phyloP scores from a whole-genome alignment of 1,140 invertebrate species.

The Apis cerana region DNA sequence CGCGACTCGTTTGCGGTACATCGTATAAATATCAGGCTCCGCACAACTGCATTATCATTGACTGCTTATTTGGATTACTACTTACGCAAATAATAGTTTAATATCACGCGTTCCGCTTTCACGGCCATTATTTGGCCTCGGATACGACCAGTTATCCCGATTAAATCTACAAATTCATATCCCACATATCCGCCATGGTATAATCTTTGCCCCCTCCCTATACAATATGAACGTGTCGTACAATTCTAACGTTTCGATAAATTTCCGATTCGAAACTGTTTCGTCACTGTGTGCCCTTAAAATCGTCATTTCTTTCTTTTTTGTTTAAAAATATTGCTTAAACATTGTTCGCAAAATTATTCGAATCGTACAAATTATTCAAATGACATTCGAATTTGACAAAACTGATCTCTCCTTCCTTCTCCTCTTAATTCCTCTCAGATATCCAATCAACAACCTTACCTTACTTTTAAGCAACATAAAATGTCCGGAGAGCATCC shows the following conservation, averaged over 20 bases:
- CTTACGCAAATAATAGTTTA: slow-evolving; percentile 50
- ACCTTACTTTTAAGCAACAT: not conserved
- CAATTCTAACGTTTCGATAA: not conserved
- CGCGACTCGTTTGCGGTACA: slow-evolving; percentile 21
- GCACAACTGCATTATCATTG: slow-evolving; percentile 43
- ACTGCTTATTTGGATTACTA: slow-evolving; percentile 48
- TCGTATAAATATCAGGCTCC: slow-evolving; percentile 38
- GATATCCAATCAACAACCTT: too few relatives aligned
- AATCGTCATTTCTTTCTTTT: too few relatives aligned
- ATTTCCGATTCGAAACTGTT: not conserved
- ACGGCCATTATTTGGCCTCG: slow-evolving; percentile 44
- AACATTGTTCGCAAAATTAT: too few relatives aligned
- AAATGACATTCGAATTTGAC: too few relatives aligned
- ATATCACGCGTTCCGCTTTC: slow-evolving; percentile 27
- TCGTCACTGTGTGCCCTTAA: not conserved
- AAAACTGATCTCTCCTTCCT: too few relatives aligned
- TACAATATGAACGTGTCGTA: not conserved
- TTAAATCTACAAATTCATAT: slow-evolving; percentile 36
- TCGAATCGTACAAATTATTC: too few relatives aligned
- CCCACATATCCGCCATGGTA: not conserved
- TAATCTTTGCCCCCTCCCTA: not conserved
- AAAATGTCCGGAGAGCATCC: not conserved
- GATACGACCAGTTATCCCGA: slow-evolving; percentile 14
- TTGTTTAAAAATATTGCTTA: too few relatives aligned
- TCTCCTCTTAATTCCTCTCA: too few relatives aligned